Conservation (phyloP, 2,888 invertebrate species). For the Drosophila prolongata region DNA sequence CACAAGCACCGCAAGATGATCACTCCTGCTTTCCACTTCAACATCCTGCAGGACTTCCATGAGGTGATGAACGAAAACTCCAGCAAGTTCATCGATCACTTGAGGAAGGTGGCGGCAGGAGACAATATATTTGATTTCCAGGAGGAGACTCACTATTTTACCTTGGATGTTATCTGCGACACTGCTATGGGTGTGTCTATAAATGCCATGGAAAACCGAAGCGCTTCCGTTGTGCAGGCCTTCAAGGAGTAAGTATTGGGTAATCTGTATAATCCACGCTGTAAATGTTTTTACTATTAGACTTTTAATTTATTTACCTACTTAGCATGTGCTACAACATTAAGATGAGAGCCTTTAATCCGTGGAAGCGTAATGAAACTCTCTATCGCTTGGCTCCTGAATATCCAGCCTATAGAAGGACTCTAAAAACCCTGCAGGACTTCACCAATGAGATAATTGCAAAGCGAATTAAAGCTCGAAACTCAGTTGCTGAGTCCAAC, state of each 20-base stretch:
- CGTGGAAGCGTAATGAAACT: slow-evolving; percentile 58
- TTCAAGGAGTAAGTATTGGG: slow-evolving; percentile 84
- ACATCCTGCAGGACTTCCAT: slow-evolving; percentile 85
- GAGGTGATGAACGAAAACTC: slow-evolving; percentile 85
- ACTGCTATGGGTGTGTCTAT: slow-evolving; percentile 88
- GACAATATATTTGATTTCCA: slow-evolving; percentile 85
- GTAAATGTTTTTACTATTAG: neutral
- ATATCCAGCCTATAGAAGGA: slow-evolving; percentile 85
- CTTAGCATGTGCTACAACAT: slow-evolving; percentile 76
- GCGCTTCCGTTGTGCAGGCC: slow-evolving; percentile 85
- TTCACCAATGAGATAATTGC: slow-evolving; percentile 81
- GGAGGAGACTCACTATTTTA: slow-evolving; percentile 84
- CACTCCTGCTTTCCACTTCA: slow-evolving; percentile 86
- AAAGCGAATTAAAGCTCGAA: slow-evolving; percentile 66
- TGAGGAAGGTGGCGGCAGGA: slow-evolving; percentile 58
- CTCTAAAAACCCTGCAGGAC: slow-evolving; percentile 81
- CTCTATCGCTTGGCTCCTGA: slow-evolving; percentile 83
- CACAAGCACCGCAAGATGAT: slow-evolving; percentile 85
- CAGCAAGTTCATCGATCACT: slow-evolving; percentile 84
- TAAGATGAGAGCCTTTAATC: slow-evolving; percentile 73
- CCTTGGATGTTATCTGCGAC: slow-evolving; percentile 86
- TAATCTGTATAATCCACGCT: neutral
- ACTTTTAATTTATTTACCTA: neutral
- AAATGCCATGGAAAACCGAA: slow-evolving; percentile 84
- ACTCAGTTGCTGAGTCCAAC: neutral